Base-by-base conservation (phyloP, 2,888 invertebrate species). In the Hydropsyche betteni region DNA sequence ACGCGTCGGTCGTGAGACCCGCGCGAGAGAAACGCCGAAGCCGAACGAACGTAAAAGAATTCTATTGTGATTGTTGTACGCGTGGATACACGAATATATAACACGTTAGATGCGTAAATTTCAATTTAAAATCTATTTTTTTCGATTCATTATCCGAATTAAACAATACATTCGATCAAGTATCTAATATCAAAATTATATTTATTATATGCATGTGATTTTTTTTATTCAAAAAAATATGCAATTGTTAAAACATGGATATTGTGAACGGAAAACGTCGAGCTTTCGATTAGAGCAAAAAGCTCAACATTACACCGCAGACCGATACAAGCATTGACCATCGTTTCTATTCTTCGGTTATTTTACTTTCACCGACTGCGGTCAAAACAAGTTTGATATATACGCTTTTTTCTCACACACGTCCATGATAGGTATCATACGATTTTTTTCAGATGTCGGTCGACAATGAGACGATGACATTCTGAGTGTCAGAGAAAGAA, bases 301-400 rank as follows among this genome's bases (percentile, higher is more conserved):
- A 44, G 44, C 44, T 44, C 44, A 0, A 10, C 7, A 44, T 8
- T 8, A 6, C 7, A 8, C 44, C 44, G 44, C 1, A 6, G 7
- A 44, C 44, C 44, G 44, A 44, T 8, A 44, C 44, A 44, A 44
- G 24, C 24, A 24, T 24, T 10, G 44, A 4, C 6, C 44, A 44
- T 44, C 44, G 44, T 44, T 44, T 44, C 44, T 44, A 44, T 44
- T 44, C 51, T 38, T 44, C 69, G 50, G 16, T 14, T 24, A 38
- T 14, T 69, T 69, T 70, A 53, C 70, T 70, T 70, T 70, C 70
- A 53, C 70, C 33, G 70, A 34, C 33, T 53, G 51, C 33, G 69
- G 34, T 53, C 33, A 51, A 51, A 53, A 70, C 70, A 12, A 52
- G 70, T 70, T 70, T 70, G 16, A 24, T 64, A 24, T 14, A 16